phyloP scores from a whole-genome alignment of 35 echinoderm and acorn worm species.

The Heliocidaris erythrogramma region DNA sequence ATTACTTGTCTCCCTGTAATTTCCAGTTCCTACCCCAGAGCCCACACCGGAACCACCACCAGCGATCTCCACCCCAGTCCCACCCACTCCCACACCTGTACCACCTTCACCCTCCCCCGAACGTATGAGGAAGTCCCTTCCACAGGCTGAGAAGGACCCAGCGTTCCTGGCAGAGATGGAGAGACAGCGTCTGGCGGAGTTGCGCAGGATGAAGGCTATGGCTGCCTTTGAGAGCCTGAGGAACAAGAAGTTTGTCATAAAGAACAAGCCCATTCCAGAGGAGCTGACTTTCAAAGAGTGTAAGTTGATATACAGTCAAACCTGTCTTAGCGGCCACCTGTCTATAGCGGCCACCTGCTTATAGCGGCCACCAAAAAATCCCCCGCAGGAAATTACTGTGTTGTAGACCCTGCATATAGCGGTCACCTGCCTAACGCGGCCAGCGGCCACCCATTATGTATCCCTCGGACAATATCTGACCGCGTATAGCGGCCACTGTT shows the following conservation, averaged over 20 bases:
- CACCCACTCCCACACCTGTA: slow-evolving; percentile 47
- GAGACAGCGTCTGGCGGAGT: slow-evolving; percentile 72
- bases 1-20: neutral
- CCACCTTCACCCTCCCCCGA: slow-evolving; percentile 5
- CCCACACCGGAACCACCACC: slow-evolving; percentile 40
- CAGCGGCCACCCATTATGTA: too few species aligned
- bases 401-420: too few species aligned
- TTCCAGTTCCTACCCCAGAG: neutral
- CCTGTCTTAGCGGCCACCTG: too few species aligned
- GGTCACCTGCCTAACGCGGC: too few species aligned
- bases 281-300: slow-evolving; percentile 67
- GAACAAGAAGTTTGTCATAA: slow-evolving; percentile 49
- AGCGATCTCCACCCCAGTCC: neutral
- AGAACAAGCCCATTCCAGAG: slow-evolving; percentile 28
- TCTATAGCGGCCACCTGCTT: too few species aligned
- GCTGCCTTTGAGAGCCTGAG: slow-evolving; percentile 84
- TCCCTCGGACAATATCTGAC: too few species aligned
- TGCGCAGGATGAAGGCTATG: slow-evolving; percentile 66
- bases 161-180: slow-evolving; percentile 62
- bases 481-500: too few species aligned
- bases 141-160: slow-evolving; percentile 63
- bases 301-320: neutral
- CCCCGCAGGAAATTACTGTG: too few species aligned
- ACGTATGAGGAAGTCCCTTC: slow-evolving; percentile 12
- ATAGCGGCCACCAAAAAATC: too few species aligned